Percentiles rank a stretch among this genome's conserved stretches.
Conservation (phyloP, 64 coral and sea anemone species). For the Stylophora pistillata region DNA sequence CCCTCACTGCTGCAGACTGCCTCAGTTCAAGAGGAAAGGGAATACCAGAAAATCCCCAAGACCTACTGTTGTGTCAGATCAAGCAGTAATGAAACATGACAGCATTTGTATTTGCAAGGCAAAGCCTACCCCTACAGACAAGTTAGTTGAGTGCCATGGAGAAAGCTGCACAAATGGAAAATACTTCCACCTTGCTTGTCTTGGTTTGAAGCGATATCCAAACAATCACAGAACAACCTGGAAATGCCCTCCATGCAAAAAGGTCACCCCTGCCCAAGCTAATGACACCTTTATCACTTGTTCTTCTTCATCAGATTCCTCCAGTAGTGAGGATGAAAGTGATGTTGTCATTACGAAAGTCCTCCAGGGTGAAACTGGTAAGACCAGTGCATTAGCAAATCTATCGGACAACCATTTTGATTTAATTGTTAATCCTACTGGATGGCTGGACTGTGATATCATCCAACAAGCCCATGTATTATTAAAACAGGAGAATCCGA, state of each 20-base stretch:
- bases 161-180: constrained; percentile 39
- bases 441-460: constrained; percentile 21
- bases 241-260: constrained; percentile 8
- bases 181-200: constrained; percentile 48
- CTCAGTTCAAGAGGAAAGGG: too few relatives aligned
- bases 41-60: too few relatives aligned
- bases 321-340: not conserved
- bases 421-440: constrained; percentile 25
- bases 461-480: constrained; percentile 20
- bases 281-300: not conserved
- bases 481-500: not conserved
- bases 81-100: too few relatives aligned
- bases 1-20: too few relatives aligned
- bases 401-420: constrained; percentile 7
- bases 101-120: too few relatives aligned
- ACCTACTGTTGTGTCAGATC: too few relatives aligned
- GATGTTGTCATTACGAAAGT: not conserved
- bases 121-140: too few relatives aligned
- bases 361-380: not conserved
- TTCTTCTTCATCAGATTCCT: constrained; percentile 13
- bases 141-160: constrained; percentile 22
- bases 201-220: constrained; percentile 33
- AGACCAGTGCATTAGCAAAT: not conserved
- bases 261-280: not conserved
- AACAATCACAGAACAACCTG: constrained; percentile 49